These are phyloP conservation scores for Phrynocephalus guinanensis DNA, from an alignment of 2,797 vertebrate genomes.

Conservation along the genomic window DNA sequence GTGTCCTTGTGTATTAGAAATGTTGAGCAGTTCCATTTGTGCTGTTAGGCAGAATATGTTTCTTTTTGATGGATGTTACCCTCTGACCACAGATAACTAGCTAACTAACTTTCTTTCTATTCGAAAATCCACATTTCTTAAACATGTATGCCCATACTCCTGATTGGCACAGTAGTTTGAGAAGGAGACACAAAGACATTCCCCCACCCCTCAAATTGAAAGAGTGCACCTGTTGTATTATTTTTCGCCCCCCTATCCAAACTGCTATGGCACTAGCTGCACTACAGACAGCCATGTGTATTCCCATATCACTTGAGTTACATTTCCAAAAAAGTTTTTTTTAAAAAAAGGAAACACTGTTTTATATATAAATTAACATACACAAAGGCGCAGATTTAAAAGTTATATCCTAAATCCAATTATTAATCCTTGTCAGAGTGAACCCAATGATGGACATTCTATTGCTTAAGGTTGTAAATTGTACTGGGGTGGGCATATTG, in stretches of 20 bases:
- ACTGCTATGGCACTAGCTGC: no score
- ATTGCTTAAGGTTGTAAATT: no score
- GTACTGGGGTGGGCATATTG: no score
- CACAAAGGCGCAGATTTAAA: background rate
- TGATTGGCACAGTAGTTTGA: background rate
- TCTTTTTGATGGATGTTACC: constrained; percentile 15
- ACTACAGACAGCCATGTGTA: background rate
- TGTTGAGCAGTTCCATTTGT: constrained; percentile 33
- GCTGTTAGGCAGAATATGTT: constrained; percentile 17
- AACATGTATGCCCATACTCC: background rate
- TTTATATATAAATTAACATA: background rate
- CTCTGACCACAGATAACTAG: background rate
- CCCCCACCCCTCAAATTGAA: background rate
- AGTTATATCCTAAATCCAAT: background rate
- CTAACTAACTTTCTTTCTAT: background rate
- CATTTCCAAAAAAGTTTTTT: background rate
- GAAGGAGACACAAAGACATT: no score
- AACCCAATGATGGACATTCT: no score
- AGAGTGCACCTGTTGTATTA: background rate
- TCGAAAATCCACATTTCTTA: background rate
- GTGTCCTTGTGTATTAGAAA: constrained; percentile 22
- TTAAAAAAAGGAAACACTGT: background rate
- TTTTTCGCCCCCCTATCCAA: no score
- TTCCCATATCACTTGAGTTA: background rate
- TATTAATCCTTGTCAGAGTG: no score